phyloP scores from a whole-genome alignment of 1,140 invertebrate species.

The Gonatopus flavifemur region DNA sequence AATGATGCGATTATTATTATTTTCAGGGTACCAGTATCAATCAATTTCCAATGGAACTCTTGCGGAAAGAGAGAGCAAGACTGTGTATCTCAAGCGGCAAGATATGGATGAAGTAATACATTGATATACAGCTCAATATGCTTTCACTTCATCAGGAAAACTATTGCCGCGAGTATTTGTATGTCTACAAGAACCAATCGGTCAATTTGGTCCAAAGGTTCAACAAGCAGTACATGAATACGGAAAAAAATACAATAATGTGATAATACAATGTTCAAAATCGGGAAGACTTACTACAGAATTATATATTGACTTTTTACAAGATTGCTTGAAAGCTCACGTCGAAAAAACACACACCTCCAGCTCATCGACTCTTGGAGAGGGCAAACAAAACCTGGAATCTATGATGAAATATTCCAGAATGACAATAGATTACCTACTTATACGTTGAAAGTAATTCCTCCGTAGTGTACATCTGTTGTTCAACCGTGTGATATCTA shows the following conservation, averaged over 20 bases:
- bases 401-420: slow-evolving; percentile 26
- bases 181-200: slow-evolving; percentile 15
- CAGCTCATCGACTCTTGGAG: slow-evolving; percentile 27
- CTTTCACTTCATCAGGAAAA: slow-evolving; percentile 4
- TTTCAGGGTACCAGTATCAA: slow-evolving; percentile 11
- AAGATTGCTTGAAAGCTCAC: background rate
- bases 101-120: slow-evolving; percentile 10
- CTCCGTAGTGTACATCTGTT: slow-evolving; percentile 30
- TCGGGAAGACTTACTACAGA: slow-evolving; percentile 1
- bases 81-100: slow-evolving; percentile 7
- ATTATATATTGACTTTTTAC: background rate
- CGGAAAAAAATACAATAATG: background rate
- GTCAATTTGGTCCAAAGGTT: slow-evolving; percentile 19
- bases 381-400: slow-evolving; percentile 16
- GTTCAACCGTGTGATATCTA: slow-evolving; percentile 28
- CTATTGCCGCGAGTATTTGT: slow-evolving; percentile 19
- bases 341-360: background rate
- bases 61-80: slow-evolving; percentile 4
- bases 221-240: slow-evolving; percentile 8
- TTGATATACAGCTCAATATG: slow-evolving; percentile 10
- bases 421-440: slow-evolving; percentile 10
- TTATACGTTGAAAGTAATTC: slow-evolving; percentile 24
- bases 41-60: slow-evolving; percentile 11
- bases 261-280: background rate
- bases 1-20: slow-evolving; percentile 9